A percentile compares a stretch with the other conserved stretches of the same genome.
Evolutionary conservation across 1,140 invertebrate species (phyloP).

Genomic region (Drosophila elegans): DNA sequence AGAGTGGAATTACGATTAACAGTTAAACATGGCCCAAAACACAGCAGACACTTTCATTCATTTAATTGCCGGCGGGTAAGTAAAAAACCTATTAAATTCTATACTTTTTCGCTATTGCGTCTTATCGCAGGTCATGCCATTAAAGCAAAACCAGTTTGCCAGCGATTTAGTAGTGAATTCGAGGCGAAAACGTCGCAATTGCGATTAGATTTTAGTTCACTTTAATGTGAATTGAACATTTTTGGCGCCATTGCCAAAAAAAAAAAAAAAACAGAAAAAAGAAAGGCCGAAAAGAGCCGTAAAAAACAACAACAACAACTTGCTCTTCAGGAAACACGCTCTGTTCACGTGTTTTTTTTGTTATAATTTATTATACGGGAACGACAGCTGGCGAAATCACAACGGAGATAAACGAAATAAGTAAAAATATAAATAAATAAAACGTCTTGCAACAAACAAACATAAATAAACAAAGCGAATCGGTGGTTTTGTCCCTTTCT

Average conservation of each 20-base stretch:
- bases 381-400: conserved; percentile 54
- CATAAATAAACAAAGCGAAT: conserved; percentile 20
- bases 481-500: neutral
- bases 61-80: conserved; percentile 75
- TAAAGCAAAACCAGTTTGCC: conserved; percentile 56
- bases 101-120: conserved; percentile 52
- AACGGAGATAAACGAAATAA: conserved; percentile 45
- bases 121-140: conserved; percentile 64
- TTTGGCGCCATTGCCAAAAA: conserved; percentile 67
- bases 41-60: conserved; percentile 69
- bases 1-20: conserved; percentile 3
- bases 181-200: conserved; percentile 62
- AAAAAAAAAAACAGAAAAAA: conserved; percentile 45
- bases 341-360: conserved; percentile 62
- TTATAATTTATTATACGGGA: conserved; percentile 8
- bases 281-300: conserved; percentile 49
- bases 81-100: conserved; percentile 22
- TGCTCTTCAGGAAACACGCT: conserved; percentile 47
- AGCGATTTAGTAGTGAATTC: conserved; percentile 15
- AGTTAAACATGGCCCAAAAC: conserved; percentile 67
- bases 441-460: conserved; percentile 22
- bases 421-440: neutral
- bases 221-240: conserved; percentile 14
- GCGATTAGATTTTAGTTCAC: conserved; percentile 48
- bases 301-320: conserved; percentile 1